Percentiles rank a stretch among this genome's conserved stretches.
Conservation (phyloP, 2,888 invertebrate genomes). For the Pristionchus arcanus region DNA sequence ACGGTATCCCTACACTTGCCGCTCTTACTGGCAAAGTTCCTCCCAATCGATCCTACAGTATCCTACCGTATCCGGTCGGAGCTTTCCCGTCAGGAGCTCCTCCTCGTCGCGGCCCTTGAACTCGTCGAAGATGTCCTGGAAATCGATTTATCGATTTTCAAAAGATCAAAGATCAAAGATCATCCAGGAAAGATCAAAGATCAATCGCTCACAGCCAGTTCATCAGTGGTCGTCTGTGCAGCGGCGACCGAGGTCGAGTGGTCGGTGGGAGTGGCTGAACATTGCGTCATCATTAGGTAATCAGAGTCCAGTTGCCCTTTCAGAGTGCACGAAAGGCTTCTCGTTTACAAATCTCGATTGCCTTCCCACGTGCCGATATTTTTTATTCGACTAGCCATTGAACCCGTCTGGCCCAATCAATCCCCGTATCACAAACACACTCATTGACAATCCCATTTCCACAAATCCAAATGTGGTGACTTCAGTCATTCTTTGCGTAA, state of each 20-base stretch:
- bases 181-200: not conserved
- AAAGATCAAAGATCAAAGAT: not conserved
- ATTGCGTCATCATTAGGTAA: not conserved
- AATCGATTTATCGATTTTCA: not conserved
- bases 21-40: no score
- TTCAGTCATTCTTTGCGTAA: no score
- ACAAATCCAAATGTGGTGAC: no score
- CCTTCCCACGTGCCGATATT: no score
- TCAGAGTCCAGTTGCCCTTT: no score
- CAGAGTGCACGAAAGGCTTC: no score
- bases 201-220: not conserved
- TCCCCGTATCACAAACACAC: no score
- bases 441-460: no score
- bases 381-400: no score
- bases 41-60: not conserved
- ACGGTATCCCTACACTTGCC: no score
- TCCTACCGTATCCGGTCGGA: slow-evolving; percentile 35
- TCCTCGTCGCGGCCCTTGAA: slow-evolving; percentile 51
- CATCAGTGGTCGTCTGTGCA: not conserved
- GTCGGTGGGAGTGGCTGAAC: slow-evolving; percentile 31
- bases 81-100: slow-evolving; percentile 37
- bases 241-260: not conserved
- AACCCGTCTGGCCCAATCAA: no score
- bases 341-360: no score
- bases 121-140: slow-evolving; percentile 50